Percentiles rank a stretch among this genome's conserved stretches.
phyloP scores from a whole-genome alignment of 30 jellyfish, hydroid and myxozoan genomes.

The Sanderia malayensis region DNA sequence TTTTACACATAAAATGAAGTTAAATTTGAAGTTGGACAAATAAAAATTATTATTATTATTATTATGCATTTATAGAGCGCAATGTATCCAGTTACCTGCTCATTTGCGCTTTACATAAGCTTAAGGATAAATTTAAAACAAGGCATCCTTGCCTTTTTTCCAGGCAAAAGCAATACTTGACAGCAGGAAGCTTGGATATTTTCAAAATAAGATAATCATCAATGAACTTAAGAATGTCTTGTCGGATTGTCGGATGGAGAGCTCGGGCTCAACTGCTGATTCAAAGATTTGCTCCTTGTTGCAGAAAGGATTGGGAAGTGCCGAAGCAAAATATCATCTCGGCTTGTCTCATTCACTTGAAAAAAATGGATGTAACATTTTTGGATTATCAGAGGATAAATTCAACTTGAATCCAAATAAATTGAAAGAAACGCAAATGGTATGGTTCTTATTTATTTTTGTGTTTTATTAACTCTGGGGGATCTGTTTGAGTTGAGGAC shows the following conservation, averaged over 20 bases:
- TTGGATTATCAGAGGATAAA: slow-evolving; percentile 66
- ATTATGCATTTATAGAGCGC: too few relatives aligned
- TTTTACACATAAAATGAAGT: not conserved
- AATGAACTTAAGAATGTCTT: slow-evolving; percentile 45
- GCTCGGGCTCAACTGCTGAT: not conserved
- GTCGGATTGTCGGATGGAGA: slow-evolving; percentile 8
- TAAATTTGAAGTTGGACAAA: not conserved
- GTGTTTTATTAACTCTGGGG: not conserved
- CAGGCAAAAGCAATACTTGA: slow-evolving; percentile 36
- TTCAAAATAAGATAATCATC: slow-evolving; percentile 25
- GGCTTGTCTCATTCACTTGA: slow-evolving; percentile 24
- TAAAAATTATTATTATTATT: too few relatives aligned
- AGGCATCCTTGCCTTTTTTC: not conserved
- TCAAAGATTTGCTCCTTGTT: slow-evolving; percentile 1
- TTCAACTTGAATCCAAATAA: slow-evolving; percentile 18
- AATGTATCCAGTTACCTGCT: too few relatives aligned
- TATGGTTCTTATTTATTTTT: not conserved
- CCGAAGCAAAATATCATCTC: slow-evolving; percentile 51
- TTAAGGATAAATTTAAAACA: too few relatives aligned
- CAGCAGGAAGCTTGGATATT: slow-evolving; percentile 10
- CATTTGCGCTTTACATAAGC: not conserved
- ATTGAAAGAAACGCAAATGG: slow-evolving; percentile 40
- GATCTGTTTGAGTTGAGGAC: not conserved
- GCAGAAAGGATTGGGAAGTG: slow-evolving; percentile 47
- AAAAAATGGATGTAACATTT: slow-evolving; percentile 13